Evolutionary conservation across 2,888 invertebrate genomes (phyloP), one percentile per base, ranked within the genome.

Genomic region (Geotrupes spiniger): DNA sequence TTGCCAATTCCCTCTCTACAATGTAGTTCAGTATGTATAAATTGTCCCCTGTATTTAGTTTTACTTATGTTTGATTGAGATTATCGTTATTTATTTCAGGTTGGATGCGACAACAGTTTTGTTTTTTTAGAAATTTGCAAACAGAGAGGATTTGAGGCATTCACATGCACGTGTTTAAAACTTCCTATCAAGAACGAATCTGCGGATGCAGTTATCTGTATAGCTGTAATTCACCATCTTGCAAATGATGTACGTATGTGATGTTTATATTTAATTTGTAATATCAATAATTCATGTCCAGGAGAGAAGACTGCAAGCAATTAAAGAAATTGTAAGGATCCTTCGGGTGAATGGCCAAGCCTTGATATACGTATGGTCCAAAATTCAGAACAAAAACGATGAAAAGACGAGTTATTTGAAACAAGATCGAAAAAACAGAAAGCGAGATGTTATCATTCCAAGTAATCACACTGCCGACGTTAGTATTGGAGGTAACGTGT

Each of bases 151-250:
- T 83, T 82, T 50, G 81, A 89, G 66, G 84, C 87, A 36, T 80
- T 91, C 60, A 78, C 83, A 1, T 82, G 87, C 31, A 92, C 97
- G 73, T 84, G 92, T 57, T 75, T 95, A 12, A 63, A 74, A 28
- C 70, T 94, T 26, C 89, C 92, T 0, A 75, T 96, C 44, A 78
- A 78, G 39, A 78, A 82, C 53, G 72, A 68, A 15, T 76, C 76
- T 49, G 83, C 89, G 0, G 97, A 99, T 74, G 89, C 85, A 1
- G 82, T 83, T 46, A 84, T 99, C 29, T 93, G 94, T 70, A 92
- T 99, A 60, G 99, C 99, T 1, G 99, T 99, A 1, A 83, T 98
- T 61, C 98, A 99, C 72, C 98, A 99, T 74, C 80, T 99, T 53
- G 87, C 93, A 9, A 94, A 86, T 12, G 72, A 79, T 72, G 86